Conservation (phyloP, 2,888 invertebrate species). For the Agrilus mali region DNA sequence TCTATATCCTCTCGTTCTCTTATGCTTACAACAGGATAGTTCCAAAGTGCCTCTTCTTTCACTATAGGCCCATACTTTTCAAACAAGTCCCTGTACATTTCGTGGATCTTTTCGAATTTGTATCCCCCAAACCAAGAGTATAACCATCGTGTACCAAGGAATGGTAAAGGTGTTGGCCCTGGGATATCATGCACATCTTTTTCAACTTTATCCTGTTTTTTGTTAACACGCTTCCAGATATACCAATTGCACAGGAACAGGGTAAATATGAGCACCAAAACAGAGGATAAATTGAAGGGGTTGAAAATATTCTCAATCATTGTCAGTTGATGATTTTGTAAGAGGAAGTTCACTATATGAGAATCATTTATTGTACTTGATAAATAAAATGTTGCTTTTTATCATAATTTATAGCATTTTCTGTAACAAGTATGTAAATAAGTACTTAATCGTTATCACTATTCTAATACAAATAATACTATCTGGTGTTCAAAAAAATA, state of each 20-base stretch:
- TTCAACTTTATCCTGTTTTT: neutral
- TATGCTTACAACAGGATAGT: conserved; percentile 59
- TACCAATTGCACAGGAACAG: conserved; percentile 20
- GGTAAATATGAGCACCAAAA: conserved; percentile 2
- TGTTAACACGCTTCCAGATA: conserved; percentile 6
- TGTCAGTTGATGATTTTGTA: no score
- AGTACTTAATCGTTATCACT: no score
- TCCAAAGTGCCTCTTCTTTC: conserved; percentile 64
- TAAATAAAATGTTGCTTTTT: no score
- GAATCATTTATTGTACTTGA: no score
- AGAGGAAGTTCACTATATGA: no score
- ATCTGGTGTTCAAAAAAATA: no score
- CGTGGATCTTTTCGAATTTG: conserved; percentile 60
- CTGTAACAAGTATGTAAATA: no score
- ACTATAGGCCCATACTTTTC: conserved; percentile 62
- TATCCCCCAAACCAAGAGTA: conserved; percentile 54
- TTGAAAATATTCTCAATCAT: no score
- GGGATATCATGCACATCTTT: conserved; percentile 42
- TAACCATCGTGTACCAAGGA: conserved; percentile 71
- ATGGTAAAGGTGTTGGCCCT: conserved; percentile 59
- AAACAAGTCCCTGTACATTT: conserved; percentile 66
- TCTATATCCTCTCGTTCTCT: conserved; percentile 62
- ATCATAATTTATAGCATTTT: no score
- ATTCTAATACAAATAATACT: no score
- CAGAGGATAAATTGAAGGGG: neutral